Base-by-base conservation (phyloP, 2,888 invertebrate genomes). In the Euzophera pinguis region DNA sequence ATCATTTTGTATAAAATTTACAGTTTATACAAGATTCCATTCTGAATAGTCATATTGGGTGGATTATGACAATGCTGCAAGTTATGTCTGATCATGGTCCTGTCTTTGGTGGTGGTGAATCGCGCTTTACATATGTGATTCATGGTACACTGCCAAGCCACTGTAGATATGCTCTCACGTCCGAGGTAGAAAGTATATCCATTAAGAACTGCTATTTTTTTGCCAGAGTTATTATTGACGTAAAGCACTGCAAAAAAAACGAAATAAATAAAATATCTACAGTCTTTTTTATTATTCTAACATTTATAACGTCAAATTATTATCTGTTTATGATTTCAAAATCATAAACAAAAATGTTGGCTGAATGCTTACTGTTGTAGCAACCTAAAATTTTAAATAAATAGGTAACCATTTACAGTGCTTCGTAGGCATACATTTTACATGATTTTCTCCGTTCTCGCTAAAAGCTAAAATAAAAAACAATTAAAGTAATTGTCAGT, bases 121-220 rank as follows among this genome's bases (percentile, higher is more conserved):
- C 50, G 32, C n/a, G 57, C 53, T 52, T 52, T 52, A 43, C 43
- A 39, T 7, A 41, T 41, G 1, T 35, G 38, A 14, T 53, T 47
- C 34, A 37, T 49, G 34, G 13, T 29, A 35, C 22, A 50, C 22
- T 38, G 38, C 48, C 48, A 48, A 4, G 37, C 22, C 1, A 4
- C 17, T 2, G 48, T 48, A 13, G 37, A 13, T 7, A 27, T 12
- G 10, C 13, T 12, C 4, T 13, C 12, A 1, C 38, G 27, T 1
- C 38, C 48, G 41, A 50, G 48, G n/a, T 54, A 60, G 50, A 54
- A 64, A 0, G 59, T 55, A 41, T 52, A 61, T 6, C 53, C 49
- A 3, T 59, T 12, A 14, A 62, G 16, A 12, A 67, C 53, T 17
- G 62, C 62, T 27, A 63, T 13, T 1, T 53, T 32, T 47, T 64